phyloP scores from a whole-genome alignment of 2,888 invertebrate species.

The Cataglyphis albicans region DNA sequence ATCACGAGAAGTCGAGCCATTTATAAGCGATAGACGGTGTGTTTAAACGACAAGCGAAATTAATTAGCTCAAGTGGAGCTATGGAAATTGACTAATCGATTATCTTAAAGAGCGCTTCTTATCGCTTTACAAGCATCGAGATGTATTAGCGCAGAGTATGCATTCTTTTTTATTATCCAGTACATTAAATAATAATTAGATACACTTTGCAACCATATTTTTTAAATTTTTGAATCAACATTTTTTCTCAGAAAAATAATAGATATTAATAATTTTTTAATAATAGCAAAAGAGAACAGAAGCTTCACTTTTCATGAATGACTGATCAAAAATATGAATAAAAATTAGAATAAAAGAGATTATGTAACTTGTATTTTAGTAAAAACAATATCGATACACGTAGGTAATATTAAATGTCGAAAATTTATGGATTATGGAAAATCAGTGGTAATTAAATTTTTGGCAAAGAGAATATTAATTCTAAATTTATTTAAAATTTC shows the following conservation, averaged over 20 bases:
- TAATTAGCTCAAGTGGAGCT: slow-evolving; percentile 48
- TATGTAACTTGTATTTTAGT: background rate
- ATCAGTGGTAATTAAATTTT: background rate
- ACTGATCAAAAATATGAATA: background rate
- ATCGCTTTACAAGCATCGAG: background rate
- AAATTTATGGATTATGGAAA: background rate
- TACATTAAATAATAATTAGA: background rate
- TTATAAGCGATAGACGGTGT: slow-evolving; percentile 41
- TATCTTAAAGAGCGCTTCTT: background rate
- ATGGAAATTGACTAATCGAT: slow-evolving; percentile 43
- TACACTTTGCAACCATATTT: background rate
- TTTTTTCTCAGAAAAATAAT: background rate
- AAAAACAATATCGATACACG: background rate
- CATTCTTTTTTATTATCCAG: background rate
- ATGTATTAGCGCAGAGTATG: background rate
- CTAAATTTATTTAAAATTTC: background rate
- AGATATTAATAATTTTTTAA: background rate
- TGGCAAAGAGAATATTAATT: background rate
- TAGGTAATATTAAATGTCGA: background rate
- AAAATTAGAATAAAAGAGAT: background rate
- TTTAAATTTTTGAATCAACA: background rate
- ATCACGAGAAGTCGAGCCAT: slow-evolving; percentile 40
- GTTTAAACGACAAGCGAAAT: slow-evolving; percentile 52
- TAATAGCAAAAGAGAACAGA: background rate
- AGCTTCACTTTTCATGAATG: background rate